Percentiles rank a stretch among this genome's conserved stretches.
phyloP scores from a whole-genome alignment of 2,888 invertebrate genomes.

The Cheilosia variabilis region DNA sequence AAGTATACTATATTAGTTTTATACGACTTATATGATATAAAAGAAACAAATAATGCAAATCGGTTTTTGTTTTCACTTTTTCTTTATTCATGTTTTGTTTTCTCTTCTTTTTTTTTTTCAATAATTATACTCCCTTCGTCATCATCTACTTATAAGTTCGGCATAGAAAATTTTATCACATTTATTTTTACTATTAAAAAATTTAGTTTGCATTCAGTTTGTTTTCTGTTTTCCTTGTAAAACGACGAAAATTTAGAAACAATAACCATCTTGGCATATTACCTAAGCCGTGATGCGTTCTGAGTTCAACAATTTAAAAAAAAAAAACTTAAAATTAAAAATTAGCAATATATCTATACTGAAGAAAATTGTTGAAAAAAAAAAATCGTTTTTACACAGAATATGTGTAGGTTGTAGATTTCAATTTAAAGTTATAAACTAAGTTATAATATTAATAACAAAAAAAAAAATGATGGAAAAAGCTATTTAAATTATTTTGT shows the following conservation, averaged over 20 bases:
- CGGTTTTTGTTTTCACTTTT: slow-evolving; percentile 47
- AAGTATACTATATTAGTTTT: neutral
- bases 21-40: slow-evolving; percentile 17
- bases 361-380: slow-evolving; percentile 24
- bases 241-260: slow-evolving; percentile 32
- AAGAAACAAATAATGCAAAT: slow-evolving; percentile 54
- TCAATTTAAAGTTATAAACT: slow-evolving; percentile 23
- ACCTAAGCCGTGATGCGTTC: slow-evolving; percentile 39
- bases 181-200: slow-evolving; percentile 42
- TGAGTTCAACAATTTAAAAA: slow-evolving; percentile 18
- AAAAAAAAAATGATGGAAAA: neutral
- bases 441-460: slow-evolving; percentile 17
- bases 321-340: slow-evolving; percentile 48
- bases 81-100: slow-evolving; percentile 62
- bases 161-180: slow-evolving; percentile 68
- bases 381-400: slow-evolving; percentile 31
- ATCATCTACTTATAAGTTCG: slow-evolving; percentile 46
- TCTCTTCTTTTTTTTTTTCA: slow-evolving; percentile 17
- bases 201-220: neutral
- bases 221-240: slow-evolving; percentile 24
- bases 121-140: slow-evolving; percentile 25
- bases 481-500: slow-evolving; percentile 31
- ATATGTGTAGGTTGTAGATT: slow-evolving; percentile 52
- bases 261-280: slow-evolving; percentile 10
- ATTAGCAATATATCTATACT: slow-evolving; percentile 39